A percentile compares a stretch with the other conserved stretches of the same genome.
phyloP scores from a whole-genome alignment of 2,888 invertebrate genomes.

The Lissocephala sabroskyi region DNA sequence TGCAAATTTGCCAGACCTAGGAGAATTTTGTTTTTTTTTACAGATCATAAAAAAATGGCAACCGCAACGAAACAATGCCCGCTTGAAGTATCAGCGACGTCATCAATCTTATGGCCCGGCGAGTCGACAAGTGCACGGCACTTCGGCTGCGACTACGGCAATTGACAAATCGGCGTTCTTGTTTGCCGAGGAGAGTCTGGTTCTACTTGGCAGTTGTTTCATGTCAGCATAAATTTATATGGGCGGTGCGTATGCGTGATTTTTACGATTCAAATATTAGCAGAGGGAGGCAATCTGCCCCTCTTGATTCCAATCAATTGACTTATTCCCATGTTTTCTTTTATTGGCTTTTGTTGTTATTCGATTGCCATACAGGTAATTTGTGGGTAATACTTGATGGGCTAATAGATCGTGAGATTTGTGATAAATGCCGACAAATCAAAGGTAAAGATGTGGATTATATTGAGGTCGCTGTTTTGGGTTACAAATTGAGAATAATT shows the following conservation, averaged over 20 bases:
- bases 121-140: constrained; percentile 16
- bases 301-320: background rate
- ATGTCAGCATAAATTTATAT: background rate
- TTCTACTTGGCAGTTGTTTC: background rate
- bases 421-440: no score
- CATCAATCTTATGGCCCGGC: constrained; percentile 21
- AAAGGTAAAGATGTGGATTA: no score
- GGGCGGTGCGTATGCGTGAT: background rate
- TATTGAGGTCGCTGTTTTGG: no score
- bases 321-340: background rate
- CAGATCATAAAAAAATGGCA: constrained; percentile 12
- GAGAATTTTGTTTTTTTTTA: constrained; percentile 18
- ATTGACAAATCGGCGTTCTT: constrained; percentile 23
- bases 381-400: background rate
- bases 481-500: no score
- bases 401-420: background rate
- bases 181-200: background rate
- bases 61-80: constrained; percentile 13
- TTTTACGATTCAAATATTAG: background rate
- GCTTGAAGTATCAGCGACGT: constrained; percentile 21
- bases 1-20: constrained; percentile 17
- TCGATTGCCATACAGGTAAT: background rate
- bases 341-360: background rate
- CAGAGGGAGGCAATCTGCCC: background rate
- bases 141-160: no score